A percentile compares a stretch with the other conserved stretches of the same genome.
These are phyloP conservation scores for Ceyx erithaca DNA, from an alignment of 2,797 vertebrate species.

Conservation along the genomic window DNA sequence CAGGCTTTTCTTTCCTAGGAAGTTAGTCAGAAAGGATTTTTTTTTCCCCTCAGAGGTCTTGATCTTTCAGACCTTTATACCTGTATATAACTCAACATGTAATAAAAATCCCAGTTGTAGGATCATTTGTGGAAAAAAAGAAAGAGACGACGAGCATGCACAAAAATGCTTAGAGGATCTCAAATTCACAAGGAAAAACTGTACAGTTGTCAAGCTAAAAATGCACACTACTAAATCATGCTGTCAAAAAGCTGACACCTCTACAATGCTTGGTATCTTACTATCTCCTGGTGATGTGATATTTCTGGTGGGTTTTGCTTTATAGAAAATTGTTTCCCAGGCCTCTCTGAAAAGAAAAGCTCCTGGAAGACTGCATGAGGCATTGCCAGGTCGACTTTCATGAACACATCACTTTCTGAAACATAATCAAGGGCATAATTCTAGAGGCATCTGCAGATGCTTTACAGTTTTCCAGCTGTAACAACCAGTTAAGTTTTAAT, in stretches of 20 bases:
- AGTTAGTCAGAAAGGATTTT: background rate
- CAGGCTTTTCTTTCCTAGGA: background rate
- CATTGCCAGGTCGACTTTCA: background rate
- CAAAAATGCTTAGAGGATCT: constrained; percentile 27
- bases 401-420: background rate
- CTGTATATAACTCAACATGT: constrained; percentile 7
- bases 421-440: background rate
- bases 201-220: constrained; percentile 41
- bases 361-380: background rate
- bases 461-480: background rate
- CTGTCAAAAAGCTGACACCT: constrained; percentile 61
- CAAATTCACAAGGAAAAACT: background rate
- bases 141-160: background rate
- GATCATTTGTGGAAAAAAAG: background rate
- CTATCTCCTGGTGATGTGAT: constrained; percentile 36
- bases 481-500: background rate
- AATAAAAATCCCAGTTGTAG: constrained; percentile 31
- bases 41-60: constrained; percentile 12
- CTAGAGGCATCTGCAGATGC: background rate
- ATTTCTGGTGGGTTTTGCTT: background rate
- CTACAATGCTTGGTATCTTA: constrained; percentile 39
- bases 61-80: constrained; percentile 48
- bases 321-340: background rate
- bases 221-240: constrained; percentile 31
- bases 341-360: background rate